Base-by-base conservation (phyloP, 2,888 invertebrate genomes). In the Auanema freiburgensis region DNA sequence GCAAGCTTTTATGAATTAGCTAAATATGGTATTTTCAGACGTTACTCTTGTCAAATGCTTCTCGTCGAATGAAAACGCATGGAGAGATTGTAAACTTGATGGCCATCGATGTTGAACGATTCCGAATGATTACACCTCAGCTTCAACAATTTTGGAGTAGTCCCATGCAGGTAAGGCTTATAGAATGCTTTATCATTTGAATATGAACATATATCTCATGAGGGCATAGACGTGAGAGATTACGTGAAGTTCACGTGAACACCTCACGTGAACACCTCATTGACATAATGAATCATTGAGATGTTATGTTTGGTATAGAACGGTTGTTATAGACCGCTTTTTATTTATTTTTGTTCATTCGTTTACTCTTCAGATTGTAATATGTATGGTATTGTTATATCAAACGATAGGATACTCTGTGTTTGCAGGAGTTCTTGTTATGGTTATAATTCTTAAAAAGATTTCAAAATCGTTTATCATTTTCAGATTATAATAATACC, bases 341-440 rank as follows among this genome's bases (percentile, higher is more conserved):
- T 33, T 8, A 33, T 33, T 33, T 33, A 3, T 33, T 33, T 33
- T 5, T 33, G 3, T 33, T 33, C 8, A 33, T 33, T 12, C 12
- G 3, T n/a, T 67, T 8, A 74, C 76, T 1, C 57, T 73, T 42
- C 63, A 80, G 72, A 83, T 83, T 46, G 66, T 70, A 18, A 54
- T 83, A 14, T 76, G 79, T 6, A 71, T 83, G 57, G 71, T 75
- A 44, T 84, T 86, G 62, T 81, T 87, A 49, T 87, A 84, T 84
- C 75, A 83, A 76, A 84, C 86, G 58, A 79, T 87, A 72, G 89
- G 89, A 0, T 90, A 92, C 0, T 91, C 94, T 0, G 92, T 94
- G 0, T 85, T 97, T 14, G 92, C 94, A 54, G 94, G 94, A 18
- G 86, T 97, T 55, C 91, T 90, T 1, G 91, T 96, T 42, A 93